Evolutionary conservation across 2,113 vertebrate genomes (phyloP).

Genomic region (Rhagologus leucostigma): DNA sequence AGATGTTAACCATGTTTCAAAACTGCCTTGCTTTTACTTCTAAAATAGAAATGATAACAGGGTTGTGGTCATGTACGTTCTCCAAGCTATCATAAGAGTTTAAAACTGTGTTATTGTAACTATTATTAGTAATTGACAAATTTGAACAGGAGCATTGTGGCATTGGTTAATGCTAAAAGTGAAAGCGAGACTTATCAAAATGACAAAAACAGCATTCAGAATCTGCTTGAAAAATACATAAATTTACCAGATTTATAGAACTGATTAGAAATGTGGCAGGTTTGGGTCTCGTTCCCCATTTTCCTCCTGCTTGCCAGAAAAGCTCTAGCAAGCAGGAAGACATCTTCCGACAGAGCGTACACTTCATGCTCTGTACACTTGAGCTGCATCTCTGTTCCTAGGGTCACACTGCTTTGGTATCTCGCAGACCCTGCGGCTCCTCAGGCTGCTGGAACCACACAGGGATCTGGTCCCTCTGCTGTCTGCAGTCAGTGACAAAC

Average conservation of each 20-base stretch:
- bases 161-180: background rate
- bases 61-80: background rate
- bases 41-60: background rate
- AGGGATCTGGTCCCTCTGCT: background rate
- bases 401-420: background rate
- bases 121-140: background rate
- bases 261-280: background rate
- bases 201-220: background rate
- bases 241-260: background rate
- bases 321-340: background rate
- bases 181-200: background rate
- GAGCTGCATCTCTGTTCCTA: background rate
- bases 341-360: background rate
- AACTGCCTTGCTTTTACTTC: background rate
- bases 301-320: background rate
- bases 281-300: rapidly evolving
- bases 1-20: background rate
- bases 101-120: background rate
- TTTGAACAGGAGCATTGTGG: background rate
- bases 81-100: background rate
- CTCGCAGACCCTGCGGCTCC: rapidly evolving
- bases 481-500: background rate
- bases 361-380: background rate
- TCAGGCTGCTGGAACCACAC: background rate
- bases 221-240: background rate